Base-by-base conservation (phyloP, 2,113 vertebrate genomes). In the Misgurnus mizolepis region DNA sequence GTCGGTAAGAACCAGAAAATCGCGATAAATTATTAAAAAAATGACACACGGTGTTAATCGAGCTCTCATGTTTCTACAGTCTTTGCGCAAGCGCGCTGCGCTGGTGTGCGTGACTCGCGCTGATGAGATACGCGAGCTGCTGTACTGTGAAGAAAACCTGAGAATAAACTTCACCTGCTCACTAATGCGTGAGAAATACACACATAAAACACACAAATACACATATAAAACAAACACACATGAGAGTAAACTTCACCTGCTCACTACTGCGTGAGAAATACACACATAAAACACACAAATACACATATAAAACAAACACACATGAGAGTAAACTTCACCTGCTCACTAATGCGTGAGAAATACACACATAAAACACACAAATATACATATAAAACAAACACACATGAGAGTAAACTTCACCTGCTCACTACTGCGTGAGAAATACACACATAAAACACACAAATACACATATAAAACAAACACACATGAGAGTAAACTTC, bases 31-130 rank as follows among this genome's bases (percentile, higher is more conserved):
- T 2, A 5, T 15, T 6, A 3, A 56, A 55, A 5, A 17, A 2
- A 11, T 34, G 27, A 3, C 5, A 15, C 18, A 17, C 47, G 71
- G 58, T 72, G 41, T 64, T 9, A 62, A 17, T 47, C 4, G 40
- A 58, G 27, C 27, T 34, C 9, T 7, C 0, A 17, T 49, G 58
- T 53, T 58, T 73, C 11, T n/a, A 4, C 62, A 99, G 97, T 78
- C 94, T 55, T 94, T 96, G 70, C 95, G 95, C 56, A 98, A 95
- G 92, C 95, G 92, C 66, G 92, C 94, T 4, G 86, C 93, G 70
- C 79, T 98, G 58, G 89, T 90, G 56, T 90, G 91, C 5, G 86
- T 65, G 22, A 18, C 27, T 61, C 60, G 74, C 43, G 74, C 49
- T 14, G 15, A n/a, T 45, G 61, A 17, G 43, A 27, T 97, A 41